phyloP scores from a whole-genome alignment of 2,113 vertebrate genomes.

The Monopterus albus region DNA sequence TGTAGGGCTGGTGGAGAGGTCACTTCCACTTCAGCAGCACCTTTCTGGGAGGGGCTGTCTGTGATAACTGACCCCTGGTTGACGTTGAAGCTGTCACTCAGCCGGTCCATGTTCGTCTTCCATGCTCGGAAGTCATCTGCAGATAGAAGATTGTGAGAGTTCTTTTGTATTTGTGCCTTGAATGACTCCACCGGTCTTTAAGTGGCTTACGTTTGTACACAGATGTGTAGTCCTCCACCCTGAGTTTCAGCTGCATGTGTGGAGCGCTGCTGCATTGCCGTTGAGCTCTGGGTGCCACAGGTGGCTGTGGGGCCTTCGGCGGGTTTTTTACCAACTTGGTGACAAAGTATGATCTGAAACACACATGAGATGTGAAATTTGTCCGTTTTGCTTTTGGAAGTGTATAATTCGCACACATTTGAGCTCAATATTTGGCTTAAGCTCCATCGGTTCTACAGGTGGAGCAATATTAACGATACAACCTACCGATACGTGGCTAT shows the following conservation, averaged over 20 bases:
- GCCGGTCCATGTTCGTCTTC: conserved; percentile 63
- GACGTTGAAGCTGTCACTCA: conserved; percentile 36
- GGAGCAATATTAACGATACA: neutral
- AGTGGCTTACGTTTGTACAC: conserved; percentile 57
- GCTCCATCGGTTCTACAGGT: no score
- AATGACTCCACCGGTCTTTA: neutral
- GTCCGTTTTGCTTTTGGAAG: neutral
- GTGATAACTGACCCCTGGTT: conserved; percentile 61
- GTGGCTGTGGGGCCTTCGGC: conserved; percentile 7
- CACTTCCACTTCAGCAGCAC: conserved; percentile 17
- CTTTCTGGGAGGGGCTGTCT: conserved; percentile 57
- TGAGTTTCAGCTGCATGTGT: neutral
- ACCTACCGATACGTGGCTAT: conserved; percentile 33
- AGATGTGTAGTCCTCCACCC: conserved; percentile 16
- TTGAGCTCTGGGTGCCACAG: neutral
- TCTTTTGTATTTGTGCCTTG: neutral
- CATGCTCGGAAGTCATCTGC: conserved; percentile 80
- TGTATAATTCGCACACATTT: no score
- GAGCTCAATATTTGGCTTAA: no score
- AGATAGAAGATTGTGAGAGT: conserved; percentile 41
- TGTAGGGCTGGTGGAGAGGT: conserved; percentile 8
- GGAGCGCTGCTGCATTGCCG: neutral
- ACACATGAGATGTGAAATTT: no score
- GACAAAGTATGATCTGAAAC: conserved; percentile 47
- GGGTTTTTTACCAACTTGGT: neutral